Base-by-base conservation (phyloP, 2,888 invertebrate genomes). In the Xestia xanthographa region DNA sequence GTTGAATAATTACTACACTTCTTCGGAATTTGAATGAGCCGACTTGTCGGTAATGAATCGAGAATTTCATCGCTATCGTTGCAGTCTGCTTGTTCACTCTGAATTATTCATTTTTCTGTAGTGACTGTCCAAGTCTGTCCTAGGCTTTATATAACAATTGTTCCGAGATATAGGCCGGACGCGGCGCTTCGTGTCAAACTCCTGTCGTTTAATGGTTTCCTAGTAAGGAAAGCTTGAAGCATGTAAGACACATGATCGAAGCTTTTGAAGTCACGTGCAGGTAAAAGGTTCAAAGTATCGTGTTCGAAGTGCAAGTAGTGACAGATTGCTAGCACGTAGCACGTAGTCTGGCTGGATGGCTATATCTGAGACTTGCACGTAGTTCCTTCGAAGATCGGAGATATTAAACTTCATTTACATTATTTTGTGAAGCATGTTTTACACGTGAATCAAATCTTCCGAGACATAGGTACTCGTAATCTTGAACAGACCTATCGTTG, bases 1-100 rank as follows among this genome's bases (percentile, higher is more conserved):
- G 84, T 89, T 89, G 92, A 92, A 92, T 93, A 93, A 92, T 93
- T 92, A 89, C 89, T 88, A 89, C 88, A 90, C 90, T 90, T 90
- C 88, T 86, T 88, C 77, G 80, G 88, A 90, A 91, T 91, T 88
- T 86, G 86, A 92, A 92, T 91, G 90, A 90, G 80, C 70, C 72
- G 80, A 79, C 82, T 83, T 85, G 87, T 76, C 72, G 84, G 77
- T 87, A 90, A 89, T 90, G 87, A 90, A 88, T 89, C 86, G 87
- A 84, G 86, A 89, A 87, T 89, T 89, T 87, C 86, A 86, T 86
- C 84, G 85, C 71, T 73, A 82, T 80, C 80, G 80, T 79, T 88
- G 82, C 86, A 86, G 79, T 86, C 76, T 84, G 72, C 85, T 88
- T 80, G 83, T 87, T 84, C 77, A 63, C 41, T 82, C 53, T 85